Conservation (phyloP, 2,888 invertebrate genomes). For the Tethea ocularis region DNA sequence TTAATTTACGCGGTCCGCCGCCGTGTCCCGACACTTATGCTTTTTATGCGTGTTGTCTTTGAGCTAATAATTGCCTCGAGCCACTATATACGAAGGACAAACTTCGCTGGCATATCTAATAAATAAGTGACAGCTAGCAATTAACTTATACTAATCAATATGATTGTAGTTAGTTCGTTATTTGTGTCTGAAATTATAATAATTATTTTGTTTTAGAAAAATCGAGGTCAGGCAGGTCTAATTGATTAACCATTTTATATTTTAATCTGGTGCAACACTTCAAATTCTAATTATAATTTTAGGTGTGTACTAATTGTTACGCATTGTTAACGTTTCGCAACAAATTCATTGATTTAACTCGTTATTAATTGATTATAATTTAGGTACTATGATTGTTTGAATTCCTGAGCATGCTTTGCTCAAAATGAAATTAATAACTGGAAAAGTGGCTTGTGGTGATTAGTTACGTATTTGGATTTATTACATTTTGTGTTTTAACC, state of each 20-base stretch:
- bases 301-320: not conserved
- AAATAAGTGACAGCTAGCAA: slow-evolving; percentile 33
- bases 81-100: slow-evolving; percentile 51
- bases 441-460: not conserved
- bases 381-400: not conserved
- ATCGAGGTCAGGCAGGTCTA: too few species aligned
- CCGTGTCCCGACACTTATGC: slow-evolving; percentile 75
- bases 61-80: slow-evolving; percentile 73
- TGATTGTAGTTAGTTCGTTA: too few species aligned
- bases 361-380: not conserved
- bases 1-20: slow-evolving; percentile 78
- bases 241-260: too few species aligned
- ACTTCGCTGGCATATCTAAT: slow-evolving; percentile 44
- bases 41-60: slow-evolving; percentile 81
- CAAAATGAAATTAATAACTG: not conserved
- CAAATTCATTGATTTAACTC: not conserved
- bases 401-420: not conserved
- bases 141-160: slow-evolving; percentile 10
- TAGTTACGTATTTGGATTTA: not conserved
- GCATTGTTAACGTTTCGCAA: not conserved
- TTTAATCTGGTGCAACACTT: not conserved
- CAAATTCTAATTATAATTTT: not conserved
- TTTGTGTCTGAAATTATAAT: too few species aligned
- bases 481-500: too few species aligned
- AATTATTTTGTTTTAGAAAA: too few species aligned